phyloP scores from a whole-genome alignment of 2,888 invertebrate species.

The Chromoteleia sp. region DNA sequence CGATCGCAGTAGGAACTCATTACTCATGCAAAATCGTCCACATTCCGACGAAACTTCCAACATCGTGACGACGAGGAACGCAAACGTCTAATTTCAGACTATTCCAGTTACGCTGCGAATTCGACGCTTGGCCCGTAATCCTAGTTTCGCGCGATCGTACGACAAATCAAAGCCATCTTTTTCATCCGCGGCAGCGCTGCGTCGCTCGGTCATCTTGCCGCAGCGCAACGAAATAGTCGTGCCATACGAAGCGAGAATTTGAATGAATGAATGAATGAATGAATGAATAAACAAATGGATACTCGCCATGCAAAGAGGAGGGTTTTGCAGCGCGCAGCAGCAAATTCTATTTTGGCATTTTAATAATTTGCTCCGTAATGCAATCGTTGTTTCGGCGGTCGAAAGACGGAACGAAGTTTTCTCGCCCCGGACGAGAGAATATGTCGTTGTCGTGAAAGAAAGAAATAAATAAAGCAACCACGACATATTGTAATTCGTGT shows the following conservation, averaged over 20 bases:
- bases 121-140: slow-evolving; percentile 58
- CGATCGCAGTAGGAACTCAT: neutral
- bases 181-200: neutral
- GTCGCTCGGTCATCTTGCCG: neutral
- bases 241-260: slow-evolving; percentile 28
- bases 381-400: slow-evolving; percentile 20
- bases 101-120: slow-evolving; percentile 30
- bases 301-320: slow-evolving; percentile 11
- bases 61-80: slow-evolving; percentile 29
- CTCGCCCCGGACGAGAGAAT: neutral
- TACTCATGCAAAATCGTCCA: slow-evolving; percentile 16
- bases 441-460: slow-evolving; percentile 13
- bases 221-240: neutral
- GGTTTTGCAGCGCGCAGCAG: slow-evolving; percentile 16
- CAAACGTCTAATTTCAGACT: slow-evolving; percentile 52
- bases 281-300: neutral
- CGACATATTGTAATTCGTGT: slow-evolving; percentile 27
- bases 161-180: slow-evolving; percentile 49
- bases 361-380: slow-evolving; percentile 39
- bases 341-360: slow-evolving; percentile 24
- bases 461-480: no score
- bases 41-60: slow-evolving; percentile 8
- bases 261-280: neutral
- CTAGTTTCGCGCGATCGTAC: slow-evolving; percentile 44
- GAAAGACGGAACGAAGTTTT: neutral